Base-by-base conservation (phyloP, 2,113 vertebrate genomes). In the Cinclus cinclus region DNA sequence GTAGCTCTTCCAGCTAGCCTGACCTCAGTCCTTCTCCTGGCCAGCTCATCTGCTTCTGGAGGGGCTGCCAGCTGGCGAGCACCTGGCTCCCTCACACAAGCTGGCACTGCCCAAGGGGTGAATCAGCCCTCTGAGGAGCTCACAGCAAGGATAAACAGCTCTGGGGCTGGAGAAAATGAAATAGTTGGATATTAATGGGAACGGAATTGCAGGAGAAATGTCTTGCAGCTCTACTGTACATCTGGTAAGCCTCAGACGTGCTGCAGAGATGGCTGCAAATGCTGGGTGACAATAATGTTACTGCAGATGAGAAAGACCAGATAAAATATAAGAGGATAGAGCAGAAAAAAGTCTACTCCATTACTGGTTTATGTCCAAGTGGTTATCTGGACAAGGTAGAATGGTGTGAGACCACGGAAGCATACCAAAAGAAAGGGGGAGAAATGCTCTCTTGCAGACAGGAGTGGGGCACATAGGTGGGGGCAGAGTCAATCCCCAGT, bases 81-180 rank as follows among this genome's bases (percentile, higher is more conserved):
- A 2, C 73, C 0, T 1, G 21, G 44, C 56, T 94, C 60, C 88
- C 83, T 92, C 68, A 70, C 88, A 88, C 56, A 20, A 83, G 88
- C 79, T 96, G 96, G 95, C 88, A 71, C 82, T 95, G 64, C 93
- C 85, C 71, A 39, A 78, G 64, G 85, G 69, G 79, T 96, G 95
- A 95, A 95, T 94, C 92, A 95, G 86, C 52, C 60, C 1, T 3
- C 93, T 56, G 69, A 88, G 75, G 60, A 95, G 73, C 93, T 96
- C 90, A 8, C 90, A 90, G 94, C 31, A 41, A 78, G 64, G 88
- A 81, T 96, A 96, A 97, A 94, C 88, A 90, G 88, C 92, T 95
- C 88, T 92, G 80, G 92, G 93, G 79, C 73, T 89, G 64, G 60
- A 80, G 68, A 94, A 94, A 95, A 81, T 0, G 0, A 64, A 95